These are phyloP conservation scores for Callocephalon fimbriatum DNA, from an alignment of 2,113 vertebrate genomes.

Conservation along the genomic window DNA sequence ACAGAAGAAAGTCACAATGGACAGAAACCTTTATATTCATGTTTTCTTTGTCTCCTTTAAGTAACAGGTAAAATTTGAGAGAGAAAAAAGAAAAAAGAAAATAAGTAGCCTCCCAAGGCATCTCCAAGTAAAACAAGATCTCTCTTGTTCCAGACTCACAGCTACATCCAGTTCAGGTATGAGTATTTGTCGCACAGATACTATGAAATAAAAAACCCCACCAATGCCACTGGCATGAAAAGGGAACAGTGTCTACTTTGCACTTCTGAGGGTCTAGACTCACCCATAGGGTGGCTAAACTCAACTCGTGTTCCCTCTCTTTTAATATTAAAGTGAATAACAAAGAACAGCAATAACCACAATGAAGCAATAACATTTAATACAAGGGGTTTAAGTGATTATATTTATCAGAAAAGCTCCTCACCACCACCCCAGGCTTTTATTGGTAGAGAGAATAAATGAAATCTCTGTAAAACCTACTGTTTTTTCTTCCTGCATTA, in stretches of 20 bases:
- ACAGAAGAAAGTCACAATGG: background rate
- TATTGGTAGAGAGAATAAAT: background rate
- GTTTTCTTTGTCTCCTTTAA: background rate
- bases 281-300: background rate
- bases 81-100: background rate
- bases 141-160: background rate
- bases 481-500: background rate
- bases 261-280: background rate
- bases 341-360: background rate
- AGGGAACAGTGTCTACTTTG: background rate
- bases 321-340: background rate
- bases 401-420: background rate
- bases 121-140: background rate
- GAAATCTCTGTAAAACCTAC: background rate
- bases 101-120: background rate
- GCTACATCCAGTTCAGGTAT: background rate
- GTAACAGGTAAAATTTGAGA: background rate
- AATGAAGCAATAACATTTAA: background rate
- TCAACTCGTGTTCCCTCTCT: fast-evolving
- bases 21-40: background rate
- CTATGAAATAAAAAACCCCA: background rate
- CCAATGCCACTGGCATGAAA: background rate
- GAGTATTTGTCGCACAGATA: background rate
- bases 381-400: background rate
- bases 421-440: background rate